These are phyloP conservation scores for Drosophila littoralis DNA, from an alignment of 1,140 invertebrate genomes.

Conservation along the genomic window DNA sequence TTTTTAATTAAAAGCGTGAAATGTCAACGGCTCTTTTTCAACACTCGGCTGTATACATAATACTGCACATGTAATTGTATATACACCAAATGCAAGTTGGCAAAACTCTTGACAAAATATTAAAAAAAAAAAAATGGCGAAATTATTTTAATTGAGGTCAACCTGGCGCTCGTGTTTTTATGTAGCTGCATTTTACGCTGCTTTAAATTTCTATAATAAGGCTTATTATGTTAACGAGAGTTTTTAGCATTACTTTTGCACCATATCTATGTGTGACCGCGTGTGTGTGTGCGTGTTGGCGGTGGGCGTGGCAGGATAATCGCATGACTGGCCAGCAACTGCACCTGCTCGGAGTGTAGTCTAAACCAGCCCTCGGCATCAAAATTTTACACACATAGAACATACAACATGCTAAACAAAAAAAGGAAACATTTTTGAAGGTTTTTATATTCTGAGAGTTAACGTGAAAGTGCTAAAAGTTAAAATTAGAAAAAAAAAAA, in stretches of 20 bases:
- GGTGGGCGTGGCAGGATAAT: background rate
- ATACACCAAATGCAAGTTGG: conserved; percentile 46
- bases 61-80: background rate
- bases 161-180: conserved; percentile 34
- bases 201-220: conserved; percentile 67
- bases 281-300: background rate
- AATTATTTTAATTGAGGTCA: conserved; percentile 75
- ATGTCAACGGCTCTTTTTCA: conserved; percentile 56
- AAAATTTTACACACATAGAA: conserved; percentile 3
- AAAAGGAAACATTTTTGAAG: background rate
- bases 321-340: conserved; percentile 10
- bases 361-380: conserved; percentile 30
- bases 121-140: conserved; percentile 14
- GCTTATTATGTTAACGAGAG: conserved; percentile 70
- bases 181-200: conserved; percentile 55
- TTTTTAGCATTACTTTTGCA: conserved; percentile 38
- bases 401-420: background rate
- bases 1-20: conserved; percentile 69
- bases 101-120: conserved; percentile 41
- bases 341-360: background rate
- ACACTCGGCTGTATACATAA: conserved; percentile 15
- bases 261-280: background rate
- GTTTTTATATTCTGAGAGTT: background rate
- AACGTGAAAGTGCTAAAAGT: conserved; percentile 1
- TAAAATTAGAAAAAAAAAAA: background rate